Conservation (phyloP, 2,888 invertebrate species). For the Allophyes oxyacanthae region DNA sequence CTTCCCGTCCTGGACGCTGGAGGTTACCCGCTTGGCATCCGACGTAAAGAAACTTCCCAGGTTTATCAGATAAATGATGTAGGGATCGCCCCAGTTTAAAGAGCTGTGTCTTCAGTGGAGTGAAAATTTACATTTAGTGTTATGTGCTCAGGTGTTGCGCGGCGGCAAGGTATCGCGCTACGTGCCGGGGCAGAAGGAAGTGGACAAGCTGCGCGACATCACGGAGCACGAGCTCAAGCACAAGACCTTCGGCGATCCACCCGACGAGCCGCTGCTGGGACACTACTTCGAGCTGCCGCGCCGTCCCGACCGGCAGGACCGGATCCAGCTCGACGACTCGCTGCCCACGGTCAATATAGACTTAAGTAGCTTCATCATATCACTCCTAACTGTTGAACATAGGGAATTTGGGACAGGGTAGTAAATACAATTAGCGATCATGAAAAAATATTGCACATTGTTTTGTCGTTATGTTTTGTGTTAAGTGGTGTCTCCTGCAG, state of each 20-base stretch:
- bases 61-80: slow-evolving; percentile 86
- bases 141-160: slow-evolving; percentile 77
- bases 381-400: no score
- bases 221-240: slow-evolving; percentile 77
- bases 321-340: slow-evolving; percentile 90
- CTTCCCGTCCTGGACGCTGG: slow-evolving; percentile 90
- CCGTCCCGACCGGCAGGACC: slow-evolving; percentile 83
- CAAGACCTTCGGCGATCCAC: slow-evolving; percentile 87
- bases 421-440: no score
- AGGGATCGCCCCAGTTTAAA: no score
- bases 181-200: slow-evolving; percentile 83
- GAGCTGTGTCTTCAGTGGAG: no score
- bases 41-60: slow-evolving; percentile 93
- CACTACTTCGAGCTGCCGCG: slow-evolving; percentile 88
- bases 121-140: no score
- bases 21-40: slow-evolving; percentile 90
- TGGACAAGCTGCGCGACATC: slow-evolving; percentile 79
- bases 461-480: not conserved
- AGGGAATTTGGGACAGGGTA: no score
- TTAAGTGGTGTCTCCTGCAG: slow-evolving; percentile 65
- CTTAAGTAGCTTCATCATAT: not conserved
- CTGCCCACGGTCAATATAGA: slow-evolving; percentile 80
- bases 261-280: slow-evolving; percentile 89
- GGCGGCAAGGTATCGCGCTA: slow-evolving; percentile 85
- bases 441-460: no score